Conservation (phyloP, 2,113 vertebrate species). For the Hystrix brachyura region DNA sequence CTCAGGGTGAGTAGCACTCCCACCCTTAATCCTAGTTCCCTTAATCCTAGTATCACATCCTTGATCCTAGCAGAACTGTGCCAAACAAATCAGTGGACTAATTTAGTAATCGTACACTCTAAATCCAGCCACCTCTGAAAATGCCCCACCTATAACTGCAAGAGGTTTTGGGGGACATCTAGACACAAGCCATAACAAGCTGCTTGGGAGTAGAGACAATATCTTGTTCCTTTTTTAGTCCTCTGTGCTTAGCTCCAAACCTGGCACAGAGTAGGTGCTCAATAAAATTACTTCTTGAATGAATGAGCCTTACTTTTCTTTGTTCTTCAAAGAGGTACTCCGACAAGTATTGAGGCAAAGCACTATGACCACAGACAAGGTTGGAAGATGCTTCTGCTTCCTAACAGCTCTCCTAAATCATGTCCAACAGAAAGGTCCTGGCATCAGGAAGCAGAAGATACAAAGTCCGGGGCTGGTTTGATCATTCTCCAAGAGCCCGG, state of each 20-base stretch:
- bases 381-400: neutral
- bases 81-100: too few relatives aligned
- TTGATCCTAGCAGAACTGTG: too few relatives aligned
- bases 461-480: neutral
- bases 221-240: neutral
- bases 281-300: neutral
- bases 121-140: too few relatives aligned
- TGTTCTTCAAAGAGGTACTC: neutral
- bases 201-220: neutral
- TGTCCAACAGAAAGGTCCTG: neutral
- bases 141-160: too few relatives aligned
- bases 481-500: neutral
- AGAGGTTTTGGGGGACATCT: too few relatives aligned
- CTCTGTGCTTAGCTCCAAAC: neutral
- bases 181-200: too few relatives aligned
- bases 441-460: neutral
- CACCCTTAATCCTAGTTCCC: too few relatives aligned
- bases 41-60: too few relatives aligned
- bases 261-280: neutral
- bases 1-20: too few relatives aligned
- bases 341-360: neutral
- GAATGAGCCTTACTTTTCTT: neutral
- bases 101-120: too few relatives aligned
- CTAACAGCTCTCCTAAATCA: neutral
- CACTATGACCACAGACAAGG: neutral